Base-by-base conservation (phyloP, 2,888 invertebrate species). In the Ethmia dodecea region DNA sequence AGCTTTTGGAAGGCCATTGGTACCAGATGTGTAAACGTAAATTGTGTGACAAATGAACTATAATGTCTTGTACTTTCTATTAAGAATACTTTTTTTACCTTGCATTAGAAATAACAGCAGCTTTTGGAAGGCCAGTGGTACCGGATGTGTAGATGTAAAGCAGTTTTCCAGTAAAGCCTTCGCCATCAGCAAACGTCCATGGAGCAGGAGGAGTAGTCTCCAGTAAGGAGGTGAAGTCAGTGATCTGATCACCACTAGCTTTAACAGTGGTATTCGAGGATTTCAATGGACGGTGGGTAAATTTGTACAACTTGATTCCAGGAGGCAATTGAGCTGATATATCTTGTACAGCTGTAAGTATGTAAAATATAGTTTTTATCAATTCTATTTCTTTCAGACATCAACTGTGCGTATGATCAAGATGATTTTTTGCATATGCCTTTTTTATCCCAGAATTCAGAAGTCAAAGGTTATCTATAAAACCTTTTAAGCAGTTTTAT, bases 21-120 rank as follows among this genome's bases (percentile, higher is more conserved):
- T 99, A 8, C 99, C 99, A 24, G 98, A 98, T 0, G 99, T 99
- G 77, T 97, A 99, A 60, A 99, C 98, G 68, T 98, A 99, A n/a
- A n/a, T n/a, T n/a, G n/a, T n/a, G n/a, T n/a, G n/a, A n/a, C n/a
- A n/a, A n/a, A n/a, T n/a, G n/a, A n/a, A n/a, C n/a, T n/a, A n/a
- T n/a, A n/a, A n/a, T n/a, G n/a, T n/a, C n/a, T n/a, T n/a, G n/a
- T n/a, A n/a, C n/a, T n/a, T n/a, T n/a, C n/a, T n/a, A n/a, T n/a
- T n/a, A n/a, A n/a, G n/a, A n/a, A n/a, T n/a, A n/a, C n/a, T n/a
- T n/a, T n/a, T n/a, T 11, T 13, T 66, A 96, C 95, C 98, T 93
- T 28, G 95, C 93, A 74, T 96, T 95, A 10, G 94, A 95, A 53
- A 99, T 97, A 31, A 99, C 95, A 12, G 99, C 99, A 22, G 99